Evolutionary conservation across 2,888 invertebrate species (phyloP), one percentile per base, ranked within the genome.

Genomic region (Cacoxenus indagator): DNA sequence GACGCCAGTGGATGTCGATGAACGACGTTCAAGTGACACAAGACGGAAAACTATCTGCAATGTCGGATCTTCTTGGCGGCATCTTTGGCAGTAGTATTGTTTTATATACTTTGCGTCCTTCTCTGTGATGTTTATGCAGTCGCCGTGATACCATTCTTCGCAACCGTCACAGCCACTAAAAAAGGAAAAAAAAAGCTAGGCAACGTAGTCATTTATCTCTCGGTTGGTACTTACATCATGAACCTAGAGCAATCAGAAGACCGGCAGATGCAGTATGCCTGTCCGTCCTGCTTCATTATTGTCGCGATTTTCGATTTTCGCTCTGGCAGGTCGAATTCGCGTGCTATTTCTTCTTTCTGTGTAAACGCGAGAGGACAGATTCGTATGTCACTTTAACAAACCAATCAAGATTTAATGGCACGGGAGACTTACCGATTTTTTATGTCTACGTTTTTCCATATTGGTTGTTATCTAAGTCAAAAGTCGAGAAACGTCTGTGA

Each of bases 71-170:
- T 95, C 95, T 78, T 94, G 93, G 76, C 92, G 91, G 81, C 96
- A 96, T 57, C 93, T 92, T 78, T 94, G 92, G 87, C 98, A 98
- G 86, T 94, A 98, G 84, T 97, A 99, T 77, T 95, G 95, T 83
- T 96, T 95, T 68, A 99, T 98, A 76, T 93, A 92, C 83, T 96
- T 96, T 0, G 98, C 95, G 85, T 97, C 96, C 77, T 94, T 92
- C 86, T 97, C 96, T 0, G 96, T 97, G 75, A 98, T 96, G 78
- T 95, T 95, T 75, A 99, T 97, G 87, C 98, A 99, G 85, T 98
- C 97, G 0, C 98, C 98, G 84, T 99, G 99, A 85, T 97, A 99
- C 98, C 99, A 99, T 88, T 98, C 98, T 87, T 98, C 97, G 86
- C 99, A 99, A 14, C 95, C 92, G 87, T 99, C 99, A 89, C 99